These are phyloP conservation scores for Somateria mollissima DNA, from an alignment of 2,797 vertebrate genomes.

Conservation along the genomic window DNA sequence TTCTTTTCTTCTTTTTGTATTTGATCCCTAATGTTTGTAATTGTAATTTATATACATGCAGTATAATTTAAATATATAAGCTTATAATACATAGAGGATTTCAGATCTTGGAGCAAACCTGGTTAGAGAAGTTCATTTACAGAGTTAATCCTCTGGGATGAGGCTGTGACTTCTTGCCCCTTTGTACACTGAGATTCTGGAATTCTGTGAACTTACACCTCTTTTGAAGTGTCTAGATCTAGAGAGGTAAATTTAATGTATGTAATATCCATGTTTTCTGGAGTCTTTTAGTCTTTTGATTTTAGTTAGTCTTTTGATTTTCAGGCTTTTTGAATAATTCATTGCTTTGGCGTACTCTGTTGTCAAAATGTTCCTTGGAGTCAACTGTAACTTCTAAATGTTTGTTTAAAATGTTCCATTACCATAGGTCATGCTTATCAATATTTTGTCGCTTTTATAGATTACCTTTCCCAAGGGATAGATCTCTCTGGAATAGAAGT, in stretches of 20 bases:
- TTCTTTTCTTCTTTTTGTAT: not conserved
- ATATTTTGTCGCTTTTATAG: conserved; percentile 77
- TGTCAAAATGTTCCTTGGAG: not conserved
- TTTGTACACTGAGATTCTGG: not conserved
- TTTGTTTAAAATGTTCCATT: conserved; percentile 25
- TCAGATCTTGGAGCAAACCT: not conserved
- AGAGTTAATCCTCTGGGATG: not conserved
- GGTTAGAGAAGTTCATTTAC: not conserved
- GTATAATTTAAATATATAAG: not conserved
- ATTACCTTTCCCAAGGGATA: conserved; percentile 96
- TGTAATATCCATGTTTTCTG: not conserved
- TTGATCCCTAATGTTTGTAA: not conserved
- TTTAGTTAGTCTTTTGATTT: not conserved
- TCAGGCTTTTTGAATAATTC: not conserved
- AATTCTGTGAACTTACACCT: not conserved
- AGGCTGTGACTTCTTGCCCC: not conserved
- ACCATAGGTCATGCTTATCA: conserved; percentile 10
- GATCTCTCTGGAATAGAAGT: conserved; percentile 96
- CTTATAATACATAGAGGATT: not conserved
- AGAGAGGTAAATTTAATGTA: not conserved
- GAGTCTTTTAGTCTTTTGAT: not conserved
- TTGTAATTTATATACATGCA: not conserved
- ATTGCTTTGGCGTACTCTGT: not conserved
- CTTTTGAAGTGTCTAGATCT: not conserved
- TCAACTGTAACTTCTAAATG: not conserved